Conservation (phyloP, 2,888 invertebrate species). For the Epirrhoe tristata region DNA sequence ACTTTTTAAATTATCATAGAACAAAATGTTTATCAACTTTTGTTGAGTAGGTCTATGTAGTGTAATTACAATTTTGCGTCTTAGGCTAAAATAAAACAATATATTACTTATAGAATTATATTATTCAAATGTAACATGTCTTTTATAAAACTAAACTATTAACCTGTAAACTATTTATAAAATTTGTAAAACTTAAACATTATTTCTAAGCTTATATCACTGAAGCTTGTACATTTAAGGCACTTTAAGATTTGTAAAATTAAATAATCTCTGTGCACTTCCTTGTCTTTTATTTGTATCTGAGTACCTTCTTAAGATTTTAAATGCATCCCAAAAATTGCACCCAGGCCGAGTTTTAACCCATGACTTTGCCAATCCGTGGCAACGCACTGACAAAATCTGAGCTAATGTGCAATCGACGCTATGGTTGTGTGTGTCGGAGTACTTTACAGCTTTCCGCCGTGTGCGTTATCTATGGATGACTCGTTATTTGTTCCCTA, state of each 20-base stretch:
- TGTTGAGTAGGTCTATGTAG: no score
- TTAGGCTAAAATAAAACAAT: not conserved
- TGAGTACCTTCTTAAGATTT: not conserved
- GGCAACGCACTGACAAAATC: no score
- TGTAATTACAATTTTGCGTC: not conserved
- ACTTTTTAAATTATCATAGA: no score
- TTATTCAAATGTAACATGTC: conserved; percentile 1
- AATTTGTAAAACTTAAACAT: conserved; percentile 2
- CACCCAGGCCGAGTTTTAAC: no score
- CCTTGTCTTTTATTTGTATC: not conserved
- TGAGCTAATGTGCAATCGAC: no score
- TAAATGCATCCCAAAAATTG: no score
- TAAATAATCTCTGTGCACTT: not conserved
- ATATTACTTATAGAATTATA: not conserved
- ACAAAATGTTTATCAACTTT: no score
- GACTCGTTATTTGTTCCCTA: no score
- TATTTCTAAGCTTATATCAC: not conserved
- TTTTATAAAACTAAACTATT: not conserved
- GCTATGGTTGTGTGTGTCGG: no score
- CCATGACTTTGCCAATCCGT: no score
- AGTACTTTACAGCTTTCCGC: no score
- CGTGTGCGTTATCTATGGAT: no score
- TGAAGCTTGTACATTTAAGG: not conserved
- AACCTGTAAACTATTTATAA: not conserved
- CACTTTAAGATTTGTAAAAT: not conserved